phyloP scores from a whole-genome alignment of 1,140 invertebrate species.

The Chymomyza costata region DNA sequence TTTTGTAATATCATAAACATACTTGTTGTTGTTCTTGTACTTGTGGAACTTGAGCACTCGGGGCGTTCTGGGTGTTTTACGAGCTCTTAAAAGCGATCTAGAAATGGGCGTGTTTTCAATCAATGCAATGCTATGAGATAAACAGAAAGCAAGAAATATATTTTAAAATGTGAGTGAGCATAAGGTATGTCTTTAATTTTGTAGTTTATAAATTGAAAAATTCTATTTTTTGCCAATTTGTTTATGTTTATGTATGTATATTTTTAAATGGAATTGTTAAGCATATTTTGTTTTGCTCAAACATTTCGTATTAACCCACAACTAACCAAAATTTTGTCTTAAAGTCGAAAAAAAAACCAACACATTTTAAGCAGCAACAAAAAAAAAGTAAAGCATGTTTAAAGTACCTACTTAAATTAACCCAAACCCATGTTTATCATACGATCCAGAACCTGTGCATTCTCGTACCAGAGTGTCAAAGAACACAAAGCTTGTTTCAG shows the following conservation, averaged over 20 bases:
- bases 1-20: too few species aligned
- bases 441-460: too few species aligned
- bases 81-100: conserved; percentile 9
- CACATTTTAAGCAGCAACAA: conserved; percentile 12
- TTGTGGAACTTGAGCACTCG: conserved; percentile 38
- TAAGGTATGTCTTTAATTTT: conserved; percentile 68
- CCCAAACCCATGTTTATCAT: conserved; percentile 27
- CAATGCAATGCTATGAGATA: conserved; percentile 47
- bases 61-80: conserved; percentile 32
- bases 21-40: conserved; percentile 42
- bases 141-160: conserved; percentile 67
- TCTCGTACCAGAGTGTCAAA: too few species aligned
- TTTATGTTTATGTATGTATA: conserved; percentile 49
- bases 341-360: neutral
- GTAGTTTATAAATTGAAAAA: conserved; percentile 43
- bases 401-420: conserved; percentile 18
- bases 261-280: conserved; percentile 31
- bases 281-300: conserved; percentile 19
- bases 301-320: neutral
- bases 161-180: conserved; percentile 70
- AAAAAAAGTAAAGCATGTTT: conserved; percentile 4
- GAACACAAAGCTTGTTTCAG: too few species aligned
- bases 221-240: conserved; percentile 29
- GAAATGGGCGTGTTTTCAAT: conserved; percentile 48
- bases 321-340: neutral